Evolutionary conservation across 2,888 invertebrate species (phyloP), one percentile per base, ranked within the genome.

Genomic region (Sussaba pulchella): DNA sequence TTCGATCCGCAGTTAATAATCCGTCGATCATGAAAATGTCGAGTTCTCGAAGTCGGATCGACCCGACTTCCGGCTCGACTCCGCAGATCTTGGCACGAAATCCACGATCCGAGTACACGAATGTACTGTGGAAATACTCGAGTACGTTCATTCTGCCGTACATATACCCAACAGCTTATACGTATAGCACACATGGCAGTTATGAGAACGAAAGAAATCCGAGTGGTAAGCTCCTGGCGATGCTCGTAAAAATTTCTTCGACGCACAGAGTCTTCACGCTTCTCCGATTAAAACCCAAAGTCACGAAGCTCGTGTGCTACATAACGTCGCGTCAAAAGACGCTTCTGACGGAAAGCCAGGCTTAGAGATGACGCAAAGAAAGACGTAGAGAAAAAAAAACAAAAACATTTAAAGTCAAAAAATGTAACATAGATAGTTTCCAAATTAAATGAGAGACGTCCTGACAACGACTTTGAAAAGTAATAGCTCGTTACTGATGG

Each of bases 231-330:
- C 26, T 36, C 12, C 14, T 47, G 6, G 64, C 64, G 64, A 64
- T 47, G 63, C 41, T 69, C 69, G 69, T 69, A 54, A 69, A 69
- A 54, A 69, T 36, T 39, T 39, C 26, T 61, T 41, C 14, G 12
- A 47, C 59, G 43, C 19, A 17, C 14, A n/a, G n/a, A n/a, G n/a
- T n/a, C n/a, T n/a, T n/a, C 76, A 41, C 67, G 39, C 21, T 63
- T 57, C 64, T 72, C 72, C 72, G 72, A 80, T 76, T 72, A 73
- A 69, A 41, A n/a, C n/a, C 69, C 67, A 19, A 26, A 61, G 71
- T 71, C 66, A 54, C 70, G 57, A 24, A 50, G 63, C 50, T 64
- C 8, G 70, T 45, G 26, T 54, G 21, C 54, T 24, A 10, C 24
- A 54, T 10, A 54, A 24, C 8, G 24, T 19, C 45, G 6, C 45